Percentiles rank a stretch among this genome's conserved stretches.
Evolutionary conservation across 2,113 vertebrate genomes (phyloP).

Genomic region (Campylomormyrus numenius): DNA sequence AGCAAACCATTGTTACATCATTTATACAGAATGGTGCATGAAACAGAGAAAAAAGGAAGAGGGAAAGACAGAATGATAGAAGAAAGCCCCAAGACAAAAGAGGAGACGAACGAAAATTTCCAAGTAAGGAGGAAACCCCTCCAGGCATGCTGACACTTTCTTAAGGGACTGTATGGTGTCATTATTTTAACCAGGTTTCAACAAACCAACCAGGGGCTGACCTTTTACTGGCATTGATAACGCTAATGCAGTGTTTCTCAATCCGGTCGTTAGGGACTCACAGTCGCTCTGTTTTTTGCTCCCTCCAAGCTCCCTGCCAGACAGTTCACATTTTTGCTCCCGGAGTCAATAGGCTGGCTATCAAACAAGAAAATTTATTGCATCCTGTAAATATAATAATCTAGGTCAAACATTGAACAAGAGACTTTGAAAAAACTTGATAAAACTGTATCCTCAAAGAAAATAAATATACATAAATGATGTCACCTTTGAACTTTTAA

Average conservation of each 20-base stretch:
- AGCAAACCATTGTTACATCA: neutral
- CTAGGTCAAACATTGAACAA: neutral
- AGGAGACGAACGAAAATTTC: neutral
- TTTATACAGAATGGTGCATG: neutral
- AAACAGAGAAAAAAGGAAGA: neutral
- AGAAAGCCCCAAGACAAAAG: neutral
- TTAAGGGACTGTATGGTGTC: neutral
- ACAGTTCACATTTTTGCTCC: no score
- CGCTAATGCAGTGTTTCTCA: neutral
- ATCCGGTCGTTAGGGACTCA: no score
- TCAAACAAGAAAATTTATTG: neutral
- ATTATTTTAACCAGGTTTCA: neutral
- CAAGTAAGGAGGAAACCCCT: neutral
- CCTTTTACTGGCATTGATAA: neutral
- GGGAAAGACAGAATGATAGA: neutral
- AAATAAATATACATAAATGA: neutral
- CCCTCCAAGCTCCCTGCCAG: neutral
- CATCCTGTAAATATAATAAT: neutral
- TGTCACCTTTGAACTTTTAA: neutral
- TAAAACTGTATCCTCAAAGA: neutral
- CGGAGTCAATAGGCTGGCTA: neutral
- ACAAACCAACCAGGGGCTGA: neutral
- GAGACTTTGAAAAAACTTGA: neutral
- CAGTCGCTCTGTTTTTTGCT: neutral
- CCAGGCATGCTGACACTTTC: neutral